These are phyloP conservation scores for Enhydra lutris DNA, from an alignment of 2,113 vertebrate species.

Conservation along the genomic window DNA sequence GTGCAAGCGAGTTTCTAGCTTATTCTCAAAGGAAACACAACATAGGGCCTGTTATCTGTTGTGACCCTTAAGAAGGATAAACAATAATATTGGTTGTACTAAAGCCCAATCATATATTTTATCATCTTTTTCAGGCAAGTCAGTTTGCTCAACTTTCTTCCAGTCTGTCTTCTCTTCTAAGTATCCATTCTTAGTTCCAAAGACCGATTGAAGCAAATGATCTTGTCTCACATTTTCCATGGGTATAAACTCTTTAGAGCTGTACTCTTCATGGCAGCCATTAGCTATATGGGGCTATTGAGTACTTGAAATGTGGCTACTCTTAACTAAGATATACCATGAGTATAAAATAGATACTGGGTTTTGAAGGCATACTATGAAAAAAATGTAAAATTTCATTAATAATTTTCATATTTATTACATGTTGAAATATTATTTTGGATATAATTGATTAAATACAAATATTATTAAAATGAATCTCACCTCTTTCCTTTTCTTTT, in stretches of 20 bases:
- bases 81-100: neutral
- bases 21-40: slow-evolving; percentile 11
- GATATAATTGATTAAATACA: neutral
- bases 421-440: slow-evolving; percentile 32
- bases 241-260: neutral
- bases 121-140: slow-evolving; percentile 11
- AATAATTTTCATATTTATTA: slow-evolving; percentile 13
- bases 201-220: neutral
- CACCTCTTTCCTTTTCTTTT: neutral
- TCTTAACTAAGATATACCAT: neutral
- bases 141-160: slow-evolving; percentile 1
- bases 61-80: neutral
- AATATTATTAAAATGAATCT: slow-evolving; percentile 13
- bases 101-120: slow-evolving; percentile 12
- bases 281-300: neutral
- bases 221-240: neutral
- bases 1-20: neutral
- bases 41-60: neutral
- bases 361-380: slow-evolving; percentile 23
- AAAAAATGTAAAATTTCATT: slow-evolving; percentile 20
- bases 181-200: slow-evolving; percentile 28
- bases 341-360: neutral
- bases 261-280: neutral
- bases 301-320: neutral
- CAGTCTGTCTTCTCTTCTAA: neutral